phyloP scores from a whole-genome alignment of 2,888 invertebrate species.

The Sinopyrophorus schimmeli region DNA sequence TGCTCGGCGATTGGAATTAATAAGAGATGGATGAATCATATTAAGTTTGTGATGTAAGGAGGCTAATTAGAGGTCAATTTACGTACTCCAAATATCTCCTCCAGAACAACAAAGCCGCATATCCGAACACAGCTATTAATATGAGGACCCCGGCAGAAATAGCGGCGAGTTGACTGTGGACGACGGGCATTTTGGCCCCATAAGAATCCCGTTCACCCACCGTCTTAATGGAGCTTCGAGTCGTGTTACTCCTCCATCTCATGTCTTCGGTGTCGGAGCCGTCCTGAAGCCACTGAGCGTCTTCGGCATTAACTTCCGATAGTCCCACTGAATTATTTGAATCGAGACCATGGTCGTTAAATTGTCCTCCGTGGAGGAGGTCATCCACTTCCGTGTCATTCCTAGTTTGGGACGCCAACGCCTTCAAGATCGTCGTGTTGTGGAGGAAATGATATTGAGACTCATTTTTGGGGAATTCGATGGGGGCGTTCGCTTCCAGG shows the following conservation, averaged over 20 bases:
- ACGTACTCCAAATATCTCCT: slow-evolving; percentile 53
- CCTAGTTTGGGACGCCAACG: slow-evolving; percentile 18
- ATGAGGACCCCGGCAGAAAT: slow-evolving; percentile 44
- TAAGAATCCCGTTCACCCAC: slow-evolving; percentile 4
- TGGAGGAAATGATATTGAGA: slow-evolving; percentile 14
- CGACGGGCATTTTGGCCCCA: slow-evolving; percentile 16
- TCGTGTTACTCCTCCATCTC: not conserved
- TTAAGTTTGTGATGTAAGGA: not conserved
- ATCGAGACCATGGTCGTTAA: slow-evolving; percentile 18
- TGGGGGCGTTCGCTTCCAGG: slow-evolving; percentile 10
- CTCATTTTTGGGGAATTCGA: slow-evolving; percentile 28
- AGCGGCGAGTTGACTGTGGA: slow-evolving; percentile 38
- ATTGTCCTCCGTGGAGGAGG: slow-evolving; percentile 54
- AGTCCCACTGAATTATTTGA: not conserved
- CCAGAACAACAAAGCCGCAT: slow-evolving; percentile 52
- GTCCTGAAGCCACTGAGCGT: slow-evolving; percentile 30
- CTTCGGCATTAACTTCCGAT: not conserved
- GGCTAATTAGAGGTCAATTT: not conserved
- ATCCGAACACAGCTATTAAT: slow-evolving; percentile 47
- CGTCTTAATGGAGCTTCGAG: not conserved
- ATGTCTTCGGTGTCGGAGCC: slow-evolving; percentile 34
- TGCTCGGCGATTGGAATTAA: not conserved
- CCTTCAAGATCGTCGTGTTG: slow-evolving; percentile 22
- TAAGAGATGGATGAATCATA: not conserved
- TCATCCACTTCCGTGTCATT: slow-evolving; percentile 56